These are phyloP conservation scores for Leptopilina drosophilae DNA, from an alignment of 2,888 invertebrate species.

Conservation along the genomic window DNA sequence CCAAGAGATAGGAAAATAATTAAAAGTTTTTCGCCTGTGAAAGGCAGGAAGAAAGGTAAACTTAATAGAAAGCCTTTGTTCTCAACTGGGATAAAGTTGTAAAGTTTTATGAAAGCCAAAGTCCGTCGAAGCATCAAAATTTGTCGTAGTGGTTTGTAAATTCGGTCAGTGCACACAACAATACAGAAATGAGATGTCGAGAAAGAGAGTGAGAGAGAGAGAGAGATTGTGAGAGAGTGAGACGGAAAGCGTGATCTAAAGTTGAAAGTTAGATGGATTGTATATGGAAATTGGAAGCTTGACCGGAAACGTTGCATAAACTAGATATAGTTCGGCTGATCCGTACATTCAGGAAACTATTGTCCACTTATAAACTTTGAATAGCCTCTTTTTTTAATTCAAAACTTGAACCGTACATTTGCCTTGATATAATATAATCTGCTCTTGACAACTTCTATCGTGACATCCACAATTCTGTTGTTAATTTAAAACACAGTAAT, in stretches of 20 bases:
- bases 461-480: too few relatives aligned
- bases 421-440: too few relatives aligned
- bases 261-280: conserved; percentile 32
- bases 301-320: conserved; percentile 32
- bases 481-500: too few relatives aligned
- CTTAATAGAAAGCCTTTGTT: conserved; percentile 19
- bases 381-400: not conserved
- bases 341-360: conserved; percentile 2
- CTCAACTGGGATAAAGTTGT: conserved; percentile 12
- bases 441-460: too few relatives aligned
- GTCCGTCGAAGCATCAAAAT: conserved; percentile 23
- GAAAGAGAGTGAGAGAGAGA: not conserved
- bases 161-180: conserved; percentile 25
- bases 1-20: not conserved
- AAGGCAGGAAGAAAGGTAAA: conserved; percentile 26
- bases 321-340: conserved; percentile 3
- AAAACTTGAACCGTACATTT: too few relatives aligned
- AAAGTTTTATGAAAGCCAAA: conserved; percentile 34
- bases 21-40: not conserved
- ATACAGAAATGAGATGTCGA: conserved; percentile 14
- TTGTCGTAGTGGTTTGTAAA: conserved; percentile 19
- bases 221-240: not conserved
- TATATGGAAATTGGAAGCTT: conserved; percentile 28
- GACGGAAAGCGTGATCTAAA: not conserved
- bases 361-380: conserved; percentile 17